Evolutionary conservation across 2,113 vertebrate species (phyloP).

Genomic region (Loxodonta africana): DNA sequence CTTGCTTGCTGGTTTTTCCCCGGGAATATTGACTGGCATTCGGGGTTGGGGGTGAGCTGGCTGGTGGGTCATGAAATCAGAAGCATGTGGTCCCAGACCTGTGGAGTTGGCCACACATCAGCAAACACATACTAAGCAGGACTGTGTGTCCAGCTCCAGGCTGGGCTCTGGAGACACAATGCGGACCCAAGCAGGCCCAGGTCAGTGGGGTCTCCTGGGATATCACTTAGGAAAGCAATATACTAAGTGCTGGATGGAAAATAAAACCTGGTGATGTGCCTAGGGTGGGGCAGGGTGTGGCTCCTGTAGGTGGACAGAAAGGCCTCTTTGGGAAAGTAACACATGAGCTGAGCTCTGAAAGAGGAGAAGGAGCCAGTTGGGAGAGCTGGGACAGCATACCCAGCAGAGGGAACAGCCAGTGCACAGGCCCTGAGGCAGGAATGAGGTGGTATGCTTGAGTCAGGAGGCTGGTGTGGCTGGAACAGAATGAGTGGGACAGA

Average conservation of each 20-base stretch:
- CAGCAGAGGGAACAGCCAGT: no score
- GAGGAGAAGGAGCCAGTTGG: neutral
- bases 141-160: no score
- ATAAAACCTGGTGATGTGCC: no score
- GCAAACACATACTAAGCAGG: neutral
- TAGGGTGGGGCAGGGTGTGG: neutral
- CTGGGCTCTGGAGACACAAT: neutral
- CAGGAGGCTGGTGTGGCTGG: neutral
- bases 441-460: fast-evolving
- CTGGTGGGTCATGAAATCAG: neutral
- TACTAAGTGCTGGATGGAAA: neutral
- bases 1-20: neutral
- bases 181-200: neutral
- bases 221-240: neutral
- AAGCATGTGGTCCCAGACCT: neutral
- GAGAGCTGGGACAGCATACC: neutral
- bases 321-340: neutral
- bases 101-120: neutral
- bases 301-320: neutral
- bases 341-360: neutral
- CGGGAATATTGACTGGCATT: neutral
- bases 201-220: neutral
- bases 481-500: neutral
- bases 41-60: neutral
- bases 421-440: neutral